Conservation (phyloP, 2,888 invertebrate genomes). For the Lepeophtheirus nordmannii region DNA sequence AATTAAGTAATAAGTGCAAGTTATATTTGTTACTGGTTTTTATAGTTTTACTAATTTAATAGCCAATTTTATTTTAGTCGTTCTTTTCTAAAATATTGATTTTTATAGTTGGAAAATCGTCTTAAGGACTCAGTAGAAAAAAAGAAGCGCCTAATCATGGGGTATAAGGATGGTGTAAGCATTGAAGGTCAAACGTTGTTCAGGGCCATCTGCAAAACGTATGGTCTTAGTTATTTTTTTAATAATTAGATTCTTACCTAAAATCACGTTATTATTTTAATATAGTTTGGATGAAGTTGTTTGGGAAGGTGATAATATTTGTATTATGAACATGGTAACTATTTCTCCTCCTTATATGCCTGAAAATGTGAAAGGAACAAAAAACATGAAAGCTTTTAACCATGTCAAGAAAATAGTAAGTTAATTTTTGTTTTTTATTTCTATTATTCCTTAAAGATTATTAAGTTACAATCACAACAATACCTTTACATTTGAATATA, state of each 20-base stretch:
- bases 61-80: too few species aligned
- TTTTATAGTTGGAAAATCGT: constrained; percentile 2
- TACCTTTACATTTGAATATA: too few species aligned
- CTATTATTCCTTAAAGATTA: too few species aligned
- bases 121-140: constrained; percentile 1
- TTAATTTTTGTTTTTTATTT: too few species aligned
- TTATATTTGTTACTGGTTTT: too few species aligned
- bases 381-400: constrained; percentile 3
- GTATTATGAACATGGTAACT: not conserved
- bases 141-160: constrained; percentile 4
- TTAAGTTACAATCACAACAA: too few species aligned
- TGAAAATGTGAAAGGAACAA: constrained; percentile 5
- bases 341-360: constrained; percentile 18
- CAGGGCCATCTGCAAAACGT: constrained; percentile 13
- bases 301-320: constrained; percentile 18
- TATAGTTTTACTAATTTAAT: too few species aligned
- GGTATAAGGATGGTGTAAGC: constrained; percentile 6
- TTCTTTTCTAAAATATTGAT: not conserved
- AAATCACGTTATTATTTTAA: not conserved
- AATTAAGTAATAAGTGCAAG: too few species aligned
- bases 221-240: too few species aligned
- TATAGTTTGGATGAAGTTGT: constrained; percentile 11
- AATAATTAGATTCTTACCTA: not conserved
- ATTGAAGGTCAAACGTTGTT: constrained; percentile 9
- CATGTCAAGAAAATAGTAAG: constrained; percentile 16